Conservation (phyloP, 1,140 invertebrate species). For the Zaprionus tsacasi region DNA sequence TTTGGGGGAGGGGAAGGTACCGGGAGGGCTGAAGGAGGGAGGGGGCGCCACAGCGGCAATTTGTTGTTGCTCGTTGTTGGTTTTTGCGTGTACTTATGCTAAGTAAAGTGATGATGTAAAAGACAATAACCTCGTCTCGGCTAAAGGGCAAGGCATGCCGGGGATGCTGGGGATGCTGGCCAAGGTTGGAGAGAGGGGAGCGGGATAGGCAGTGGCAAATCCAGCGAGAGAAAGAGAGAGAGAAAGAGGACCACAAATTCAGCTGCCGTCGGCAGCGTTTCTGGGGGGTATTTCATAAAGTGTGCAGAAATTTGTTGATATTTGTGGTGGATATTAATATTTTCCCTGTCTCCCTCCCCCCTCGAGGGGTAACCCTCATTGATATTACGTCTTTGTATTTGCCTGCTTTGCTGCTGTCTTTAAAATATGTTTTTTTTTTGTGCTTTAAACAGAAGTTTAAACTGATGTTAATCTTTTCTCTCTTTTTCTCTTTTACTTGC, state of each 20-base stretch:
- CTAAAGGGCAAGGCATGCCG: slow-evolving; percentile 6
- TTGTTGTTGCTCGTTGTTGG: slow-evolving; percentile 65
- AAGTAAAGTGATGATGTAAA: slow-evolving; percentile 82
- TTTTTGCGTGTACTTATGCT: slow-evolving; percentile 75
- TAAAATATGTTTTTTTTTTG: slow-evolving; percentile 14
- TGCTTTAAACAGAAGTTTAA: background rate
- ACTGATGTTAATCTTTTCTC: background rate
- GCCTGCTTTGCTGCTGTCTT: slow-evolving; percentile 2
- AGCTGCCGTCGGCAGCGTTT: slow-evolving; percentile 24
- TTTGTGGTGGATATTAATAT: slow-evolving; percentile 50
- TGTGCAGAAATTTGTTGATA: slow-evolving; percentile 74
- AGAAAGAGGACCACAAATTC: slow-evolving; percentile 57
- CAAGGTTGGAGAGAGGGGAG: background rate
- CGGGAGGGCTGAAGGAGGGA: background rate
- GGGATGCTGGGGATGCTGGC: background rate
- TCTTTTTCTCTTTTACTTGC: background rate
- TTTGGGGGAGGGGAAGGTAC: background rate
- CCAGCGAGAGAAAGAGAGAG: slow-evolving; percentile 42
- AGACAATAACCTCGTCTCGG: slow-evolving; percentile 65
- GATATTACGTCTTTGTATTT: slow-evolving; percentile 31
- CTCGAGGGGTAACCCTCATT: slow-evolving; percentile 25
- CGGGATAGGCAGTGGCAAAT: slow-evolving; percentile 35
- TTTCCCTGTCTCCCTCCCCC: background rate
- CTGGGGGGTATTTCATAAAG: slow-evolving; percentile 63
- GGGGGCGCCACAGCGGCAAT: slow-evolving; percentile 47